These are phyloP conservation scores for Varecia variegata DNA, from an alignment of 2,797 vertebrate species.

Conservation along the genomic window DNA sequence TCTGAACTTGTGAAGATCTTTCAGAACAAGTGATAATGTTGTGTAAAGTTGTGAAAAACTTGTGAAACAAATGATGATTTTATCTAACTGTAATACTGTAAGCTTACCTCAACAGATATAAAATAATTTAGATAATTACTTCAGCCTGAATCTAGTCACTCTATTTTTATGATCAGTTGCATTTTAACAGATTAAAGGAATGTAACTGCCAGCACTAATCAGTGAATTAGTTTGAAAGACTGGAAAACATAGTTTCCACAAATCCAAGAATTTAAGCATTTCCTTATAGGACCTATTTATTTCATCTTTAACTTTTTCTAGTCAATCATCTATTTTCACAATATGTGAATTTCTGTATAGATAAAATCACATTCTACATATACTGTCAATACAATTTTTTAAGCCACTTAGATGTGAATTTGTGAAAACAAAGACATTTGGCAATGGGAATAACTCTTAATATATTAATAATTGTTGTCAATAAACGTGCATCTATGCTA, in stretches of 20 bases:
- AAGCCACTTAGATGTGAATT: neutral
- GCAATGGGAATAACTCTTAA: neutral
- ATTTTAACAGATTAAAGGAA: conserved; percentile 48
- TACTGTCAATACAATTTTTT: neutral
- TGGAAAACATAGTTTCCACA: neutral
- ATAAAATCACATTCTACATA: neutral
- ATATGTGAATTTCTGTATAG: neutral
- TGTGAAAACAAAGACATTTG: conserved; percentile 26
- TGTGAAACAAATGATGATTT: neutral
- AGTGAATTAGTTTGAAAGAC: conserved; percentile 28
- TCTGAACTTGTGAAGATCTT: neutral
- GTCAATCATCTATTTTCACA: neutral
- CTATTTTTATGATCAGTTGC: neutral
- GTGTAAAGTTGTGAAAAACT: neutral
- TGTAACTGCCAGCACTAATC: neutral
- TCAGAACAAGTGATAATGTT: neutral
- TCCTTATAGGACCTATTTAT: neutral
- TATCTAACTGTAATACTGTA: neutral
- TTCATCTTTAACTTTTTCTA: neutral
- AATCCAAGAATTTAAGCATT: conserved; percentile 15
- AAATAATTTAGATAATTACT: neutral
- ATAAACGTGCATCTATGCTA: neutral
- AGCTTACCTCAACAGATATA: neutral
- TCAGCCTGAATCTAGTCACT: neutral
- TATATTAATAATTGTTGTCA: neutral